Conservation (phyloP, 2,113 vertebrate species). For the Bos indicus region DNA sequence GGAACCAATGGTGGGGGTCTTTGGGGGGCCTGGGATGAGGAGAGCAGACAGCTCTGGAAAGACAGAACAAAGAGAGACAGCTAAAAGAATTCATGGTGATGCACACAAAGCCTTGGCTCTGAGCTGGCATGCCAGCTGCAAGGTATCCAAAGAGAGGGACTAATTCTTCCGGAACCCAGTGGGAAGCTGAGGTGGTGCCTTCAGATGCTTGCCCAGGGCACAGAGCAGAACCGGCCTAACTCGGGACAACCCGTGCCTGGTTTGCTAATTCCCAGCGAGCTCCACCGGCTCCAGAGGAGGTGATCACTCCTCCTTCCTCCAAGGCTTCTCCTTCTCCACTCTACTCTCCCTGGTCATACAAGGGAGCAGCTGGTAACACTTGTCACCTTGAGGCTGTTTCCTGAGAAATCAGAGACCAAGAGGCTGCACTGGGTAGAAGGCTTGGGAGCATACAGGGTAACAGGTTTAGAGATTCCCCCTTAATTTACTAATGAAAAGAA, state of each 20-base stretch:
- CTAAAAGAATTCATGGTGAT: background rate
- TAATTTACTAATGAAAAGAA: background rate
- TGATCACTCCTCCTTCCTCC: background rate
- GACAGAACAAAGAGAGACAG: background rate
- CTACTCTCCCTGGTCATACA: background rate
- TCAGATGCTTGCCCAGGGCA: rapidly evolving
- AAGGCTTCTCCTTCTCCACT: background rate
- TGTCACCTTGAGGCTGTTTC: background rate
- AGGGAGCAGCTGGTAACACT: background rate
- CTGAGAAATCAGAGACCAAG: background rate
- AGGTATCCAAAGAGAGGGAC: background rate
- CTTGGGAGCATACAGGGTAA: background rate
- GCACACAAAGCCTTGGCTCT: background rate
- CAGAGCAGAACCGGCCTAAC: background rate
- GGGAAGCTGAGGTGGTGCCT: background rate
- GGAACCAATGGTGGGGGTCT: background rate
- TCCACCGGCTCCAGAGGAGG: background rate
- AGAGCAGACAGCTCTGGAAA: background rate
- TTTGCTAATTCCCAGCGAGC: background rate
- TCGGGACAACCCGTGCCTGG: background rate
- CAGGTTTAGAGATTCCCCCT: background rate
- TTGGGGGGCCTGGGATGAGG: background rate
- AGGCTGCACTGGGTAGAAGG: background rate
- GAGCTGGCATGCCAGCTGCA: background rate
- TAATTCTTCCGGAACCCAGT: background rate